Percentiles rank a stretch among this genome's conserved stretches.
Conservation (phyloP, 2,113 vertebrate species). For the Psephotus haematonotus region DNA sequence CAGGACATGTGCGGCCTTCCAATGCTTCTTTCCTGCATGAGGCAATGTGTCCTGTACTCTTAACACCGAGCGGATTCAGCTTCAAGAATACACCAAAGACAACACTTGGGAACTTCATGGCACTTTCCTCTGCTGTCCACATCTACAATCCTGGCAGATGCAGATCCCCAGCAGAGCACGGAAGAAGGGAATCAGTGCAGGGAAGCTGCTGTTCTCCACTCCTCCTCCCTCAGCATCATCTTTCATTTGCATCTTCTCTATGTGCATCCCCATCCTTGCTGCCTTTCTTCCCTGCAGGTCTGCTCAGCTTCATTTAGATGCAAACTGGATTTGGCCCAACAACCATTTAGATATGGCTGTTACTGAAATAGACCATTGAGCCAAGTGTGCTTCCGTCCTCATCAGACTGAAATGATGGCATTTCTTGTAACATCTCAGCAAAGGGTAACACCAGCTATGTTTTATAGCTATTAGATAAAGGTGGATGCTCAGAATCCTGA, state of each 20-base stretch:
- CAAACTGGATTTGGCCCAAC: not conserved
- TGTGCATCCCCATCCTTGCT: not conserved
- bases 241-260: not conserved
- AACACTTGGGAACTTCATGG: not conserved
- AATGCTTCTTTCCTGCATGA: not conserved
- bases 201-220: not conserved
- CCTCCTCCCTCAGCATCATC: not conserved
- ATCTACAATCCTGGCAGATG: not conserved
- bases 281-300: not conserved
- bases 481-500: not conserved
- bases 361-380: not conserved
- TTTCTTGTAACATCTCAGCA: not conserved
- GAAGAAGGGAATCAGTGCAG: not conserved
- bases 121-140: not conserved
- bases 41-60: not conserved
- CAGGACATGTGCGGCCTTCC: not conserved
- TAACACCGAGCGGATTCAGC: not conserved
- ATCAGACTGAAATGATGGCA: not conserved
- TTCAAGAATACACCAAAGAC: not conserved
- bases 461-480: not conserved
- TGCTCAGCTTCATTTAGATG: not conserved
- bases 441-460: not conserved
- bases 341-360: not conserved
- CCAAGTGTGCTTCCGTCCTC: not conserved
- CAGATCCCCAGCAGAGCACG: not conserved